These are phyloP conservation scores for Archegozetes longisetosus DNA, from an alignment of 1,140 invertebrate species.

Conservation along the genomic window DNA sequence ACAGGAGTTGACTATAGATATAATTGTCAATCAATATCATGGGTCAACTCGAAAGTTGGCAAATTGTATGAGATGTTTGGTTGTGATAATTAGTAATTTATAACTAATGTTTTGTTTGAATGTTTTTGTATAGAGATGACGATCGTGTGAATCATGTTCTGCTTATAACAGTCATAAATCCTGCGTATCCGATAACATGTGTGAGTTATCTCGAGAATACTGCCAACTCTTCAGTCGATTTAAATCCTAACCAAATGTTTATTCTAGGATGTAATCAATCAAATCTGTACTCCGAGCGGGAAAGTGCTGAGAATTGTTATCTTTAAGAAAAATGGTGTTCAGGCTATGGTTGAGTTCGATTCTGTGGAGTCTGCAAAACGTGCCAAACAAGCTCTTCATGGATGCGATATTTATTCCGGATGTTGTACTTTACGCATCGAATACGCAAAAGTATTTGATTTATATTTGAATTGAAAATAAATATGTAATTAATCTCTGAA, in stretches of 20 bases:
- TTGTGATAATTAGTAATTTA: too few relatives aligned
- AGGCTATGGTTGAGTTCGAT: slow-evolving; percentile 98
- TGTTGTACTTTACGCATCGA: slow-evolving; percentile 99
- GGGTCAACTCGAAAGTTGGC: too few relatives aligned
- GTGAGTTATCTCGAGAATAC: too few relatives aligned
- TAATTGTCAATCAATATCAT: too few relatives aligned
- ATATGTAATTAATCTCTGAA: background rate
- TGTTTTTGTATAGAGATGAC: slow-evolving; percentile 24
- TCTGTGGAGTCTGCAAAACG: slow-evolving; percentile 80
- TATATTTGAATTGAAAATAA: background rate
- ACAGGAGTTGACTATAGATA: background rate
- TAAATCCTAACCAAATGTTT: background rate
- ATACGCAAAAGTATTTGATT: slow-evolving; percentile 75
- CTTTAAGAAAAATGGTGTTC: slow-evolving; percentile 95
- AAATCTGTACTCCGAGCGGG: slow-evolving; percentile 83
- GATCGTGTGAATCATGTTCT: slow-evolving; percentile 68
- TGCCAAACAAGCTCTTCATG: slow-evolving; percentile 85
- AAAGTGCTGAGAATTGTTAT: slow-evolving; percentile 96
- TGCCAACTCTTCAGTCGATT: slow-evolving; percentile 9
- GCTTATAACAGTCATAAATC: slow-evolving; percentile 87
- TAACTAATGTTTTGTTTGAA: background rate
- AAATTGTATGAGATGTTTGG: too few relatives aligned
- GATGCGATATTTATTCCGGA: slow-evolving; percentile 96
- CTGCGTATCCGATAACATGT: slow-evolving; percentile 95
- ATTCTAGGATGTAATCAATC: slow-evolving; percentile 97